Evolutionary conservation across 1,140 invertebrate species (phyloP), one percentile per base, ranked within the genome.

Genomic region (Phocides pigmalion): DNA sequence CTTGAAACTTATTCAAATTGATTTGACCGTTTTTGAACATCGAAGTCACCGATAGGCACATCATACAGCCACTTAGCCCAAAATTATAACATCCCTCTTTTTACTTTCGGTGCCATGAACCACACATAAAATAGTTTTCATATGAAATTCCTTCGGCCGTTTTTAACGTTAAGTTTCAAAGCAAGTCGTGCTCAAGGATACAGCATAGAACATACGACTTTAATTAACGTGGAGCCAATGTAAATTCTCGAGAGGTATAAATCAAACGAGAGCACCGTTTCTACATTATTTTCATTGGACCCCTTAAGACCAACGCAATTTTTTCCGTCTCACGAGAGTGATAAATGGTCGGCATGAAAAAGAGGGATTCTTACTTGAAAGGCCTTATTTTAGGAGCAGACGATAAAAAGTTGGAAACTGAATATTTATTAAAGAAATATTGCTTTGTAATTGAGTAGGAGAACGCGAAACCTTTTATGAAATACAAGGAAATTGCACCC

Each of bases 321-420:
- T 81, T 81, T 83, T 83, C 73, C 74, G 71, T 66, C 74, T 76
- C 72, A 17, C 39, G 66, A 70, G 66, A 70, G 66, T 77, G 79
- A 83, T 83, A 77, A 81, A 81, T 81, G 74, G 76, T 70, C 49
- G 72, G 44, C 61, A 68, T 77, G 70, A 79, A 80, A 74, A 68
- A 66, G 56, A 68, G 62, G 69, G 62, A 66, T 70, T 72, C 64
- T 73, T 75, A 70, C 66, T 67, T 69, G 53, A 66, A 65, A 62
- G 65, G 20, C 19, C 20, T 37, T 54, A 54, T 54, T 54, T 37
- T 39, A 37, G 32, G 4, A 51, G 28, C 49, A 16, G 9, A 37
- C 37, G 37, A 54, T 41, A 41, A 54, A 41, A 54, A 54, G 35
- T 54, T 54, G 35, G 51, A 22, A 54, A 54, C 35, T 54, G 51